These are phyloP conservation scores for Abramis brama DNA, from an alignment of 2,113 vertebrate species.

Conservation along the genomic window DNA sequence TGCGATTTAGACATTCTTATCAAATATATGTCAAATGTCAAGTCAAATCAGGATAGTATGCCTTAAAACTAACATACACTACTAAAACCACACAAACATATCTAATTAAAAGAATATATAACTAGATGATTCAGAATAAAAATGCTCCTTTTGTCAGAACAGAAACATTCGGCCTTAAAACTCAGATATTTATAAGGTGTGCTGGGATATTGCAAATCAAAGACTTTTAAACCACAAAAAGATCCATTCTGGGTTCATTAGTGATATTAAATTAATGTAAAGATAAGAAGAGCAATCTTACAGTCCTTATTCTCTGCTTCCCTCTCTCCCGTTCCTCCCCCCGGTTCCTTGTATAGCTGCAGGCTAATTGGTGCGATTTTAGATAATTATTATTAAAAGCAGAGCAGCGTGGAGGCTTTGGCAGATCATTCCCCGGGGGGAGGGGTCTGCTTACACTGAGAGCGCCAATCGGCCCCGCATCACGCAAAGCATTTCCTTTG, in stretches of 20 bases:
- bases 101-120: too few species aligned
- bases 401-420: conserved; percentile 65
- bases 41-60: too few species aligned
- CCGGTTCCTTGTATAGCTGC: conserved; percentile 66
- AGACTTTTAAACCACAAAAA: conserved; percentile 63
- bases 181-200: background rate
- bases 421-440: conserved; percentile 64
- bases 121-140: too few species aligned
- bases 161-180: too few species aligned
- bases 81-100: too few species aligned
- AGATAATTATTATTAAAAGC: conserved; percentile 80
- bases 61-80: too few species aligned
- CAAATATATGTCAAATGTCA: too few species aligned
- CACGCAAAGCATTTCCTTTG: conserved; percentile 62
- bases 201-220: conserved; percentile 18
- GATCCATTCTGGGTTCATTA: conserved; percentile 67
- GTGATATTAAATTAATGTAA: conserved; percentile 71
- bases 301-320: conserved; percentile 57
- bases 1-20: too few species aligned
- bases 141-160: too few species aligned
- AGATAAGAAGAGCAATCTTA: conserved; percentile 64
- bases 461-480: conserved; percentile 66
- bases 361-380: conserved; percentile 77
- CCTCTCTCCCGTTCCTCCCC: conserved; percentile 33
- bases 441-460: conserved; percentile 63